Base-by-base conservation (phyloP, 2,888 invertebrate genomes). In the Drosophila subsilvestris region DNA sequence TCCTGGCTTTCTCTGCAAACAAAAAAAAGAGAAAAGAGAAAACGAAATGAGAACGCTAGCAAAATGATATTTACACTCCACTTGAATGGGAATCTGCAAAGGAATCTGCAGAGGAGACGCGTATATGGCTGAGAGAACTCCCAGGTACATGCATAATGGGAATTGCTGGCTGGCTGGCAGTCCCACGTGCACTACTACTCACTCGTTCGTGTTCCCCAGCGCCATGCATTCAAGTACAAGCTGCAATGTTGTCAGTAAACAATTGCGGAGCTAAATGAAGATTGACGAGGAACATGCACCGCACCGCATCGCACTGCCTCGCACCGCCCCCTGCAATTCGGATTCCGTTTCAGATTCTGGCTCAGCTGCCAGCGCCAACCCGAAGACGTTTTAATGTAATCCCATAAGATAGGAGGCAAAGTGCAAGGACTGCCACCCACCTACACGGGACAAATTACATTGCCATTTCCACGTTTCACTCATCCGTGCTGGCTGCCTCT, bases 391-490 rank as follows among this genome's bases (percentile, higher is more conserved):
- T 76, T 74, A 65, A 78, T 61, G 69, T 69, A 71, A 80, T 78
- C 61, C 79, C 79, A 60, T 49, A 49, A 66, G 81, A 60, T 57
- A 65, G 49, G 54, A 54, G 47, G 27, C 18, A 58, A 48, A 57
- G 54, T 49, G 53, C 58, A 42, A 49, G 50, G 47, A 42, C 67
- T 70, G 67, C 67, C 76, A 68, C 68, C 45, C 59, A 55, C 47
- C 45, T 57, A 60, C 71, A 71, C 58, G 79, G 76, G 63, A 87
- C 76, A 85, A 87, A 87, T 81, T 84, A 80, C 84, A 88, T 86
- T 80, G 86, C 86, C 80, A 82, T 85, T 86, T 87, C 75, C 86
- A 82, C 79, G 54, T 68, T 79, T 66, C 76, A 55, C 25, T 50
- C 49, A 29, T 25, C 53, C 55, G n/a, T 61, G 18, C 14, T 6